Evolutionary conservation across 2,797 vertebrate genomes (phyloP).

Genomic region (Heliangelus exortis): DNA sequence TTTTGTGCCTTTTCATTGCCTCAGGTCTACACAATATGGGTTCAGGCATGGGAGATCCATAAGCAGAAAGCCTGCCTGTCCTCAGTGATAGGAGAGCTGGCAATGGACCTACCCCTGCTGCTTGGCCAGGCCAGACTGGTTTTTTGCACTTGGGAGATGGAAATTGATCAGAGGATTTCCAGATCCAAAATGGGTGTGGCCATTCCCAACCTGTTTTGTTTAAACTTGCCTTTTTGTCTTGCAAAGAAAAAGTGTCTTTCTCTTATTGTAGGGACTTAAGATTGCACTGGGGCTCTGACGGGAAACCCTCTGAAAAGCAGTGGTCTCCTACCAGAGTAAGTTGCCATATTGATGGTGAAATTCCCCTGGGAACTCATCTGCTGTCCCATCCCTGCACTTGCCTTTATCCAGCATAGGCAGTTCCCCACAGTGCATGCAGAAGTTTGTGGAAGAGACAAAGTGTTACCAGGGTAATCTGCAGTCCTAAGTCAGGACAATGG

Average conservation of each 20-base stretch:
- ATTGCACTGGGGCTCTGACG: neutral
- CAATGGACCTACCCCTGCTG: neutral
- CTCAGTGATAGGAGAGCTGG: neutral
- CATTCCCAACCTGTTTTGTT: neutral
- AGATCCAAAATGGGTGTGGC: neutral
- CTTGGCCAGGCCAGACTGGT: neutral
- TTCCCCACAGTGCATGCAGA: neutral
- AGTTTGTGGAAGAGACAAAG: neutral
- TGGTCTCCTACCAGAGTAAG: neutral
- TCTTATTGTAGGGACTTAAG: neutral
- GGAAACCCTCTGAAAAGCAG: fast-evolving
- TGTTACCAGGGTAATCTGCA: too few species aligned
- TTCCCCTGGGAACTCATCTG: neutral
- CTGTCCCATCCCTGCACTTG: neutral
- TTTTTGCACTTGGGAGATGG: neutral
- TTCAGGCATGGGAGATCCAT: neutral
- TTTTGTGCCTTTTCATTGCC: neutral
- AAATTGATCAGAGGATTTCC: neutral
- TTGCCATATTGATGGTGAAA: neutral
- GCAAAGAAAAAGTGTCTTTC: neutral
- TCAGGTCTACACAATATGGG: too few species aligned
- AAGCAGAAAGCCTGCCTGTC: neutral
- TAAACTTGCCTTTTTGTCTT: neutral
- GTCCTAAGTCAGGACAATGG: neutral
- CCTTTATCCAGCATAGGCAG: fast-evolving